Base-by-base conservation (phyloP, 2,113 vertebrate genomes). In the Pseudopipra pipra region DNA sequence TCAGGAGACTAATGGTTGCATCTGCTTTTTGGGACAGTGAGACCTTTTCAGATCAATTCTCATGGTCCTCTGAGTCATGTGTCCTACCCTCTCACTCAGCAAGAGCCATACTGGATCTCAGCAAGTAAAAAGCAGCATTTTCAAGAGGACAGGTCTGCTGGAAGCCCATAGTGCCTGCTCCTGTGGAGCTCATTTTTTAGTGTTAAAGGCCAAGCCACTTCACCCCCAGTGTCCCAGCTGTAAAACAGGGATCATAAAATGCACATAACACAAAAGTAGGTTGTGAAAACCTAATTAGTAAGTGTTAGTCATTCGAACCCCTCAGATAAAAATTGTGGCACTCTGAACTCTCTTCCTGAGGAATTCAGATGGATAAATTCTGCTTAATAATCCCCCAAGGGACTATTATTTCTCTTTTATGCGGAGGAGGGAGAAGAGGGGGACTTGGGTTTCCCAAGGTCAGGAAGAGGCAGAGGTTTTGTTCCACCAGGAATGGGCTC, bases 221-320 rank as follows among this genome's bases (percentile, higher is more conserved):
- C 74, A 72, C 31, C 28, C 9, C 0, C 39, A 30, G 20, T 28
- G 13, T 67, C 62, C 54, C 55, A 58, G 71, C 68, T 30, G 6
- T 87, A 72, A 82, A 92, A 39, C 13, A 59, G 54, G 56, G 63
- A 81, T 81, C 43, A 13, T 89, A 72, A 90, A 94, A 72, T 43
- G 12, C 8, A 20, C 54, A 54, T 82, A 73, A 56, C 11, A 10
- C 77, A 89, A 67, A 79, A 82, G 47, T 66, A 66, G 46, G 43
- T 74, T 80, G 56, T 84, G 78, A 74, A 84, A 93, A 83, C 46
- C 49, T 87, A 76, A 68, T 93, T 80, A 90, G 54, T 67, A 52
- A 35, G 25, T 75, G 66, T 91, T 89, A 62, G 70, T 91, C 58
- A 74, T 84, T 71, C 79, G 43, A 93, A 74, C 43, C 31, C 37